Percentiles rank a stretch among this genome's conserved stretches.
phyloP scores from a whole-genome alignment of 2,113 vertebrate genomes.

The Hypomesus transpacificus region DNA sequence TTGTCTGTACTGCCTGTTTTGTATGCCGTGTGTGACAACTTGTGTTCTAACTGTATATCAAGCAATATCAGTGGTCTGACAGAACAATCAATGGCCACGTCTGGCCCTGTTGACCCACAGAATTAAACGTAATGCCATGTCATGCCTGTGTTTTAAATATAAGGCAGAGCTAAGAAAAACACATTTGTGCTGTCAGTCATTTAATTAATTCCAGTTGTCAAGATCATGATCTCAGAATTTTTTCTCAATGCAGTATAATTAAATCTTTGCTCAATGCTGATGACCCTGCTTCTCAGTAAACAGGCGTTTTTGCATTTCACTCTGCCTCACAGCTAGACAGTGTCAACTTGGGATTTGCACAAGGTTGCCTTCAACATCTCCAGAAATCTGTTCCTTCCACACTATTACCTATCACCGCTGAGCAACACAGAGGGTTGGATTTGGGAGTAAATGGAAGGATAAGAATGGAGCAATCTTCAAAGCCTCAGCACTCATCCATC shows the following conservation, averaged over 20 bases:
- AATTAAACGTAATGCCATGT: constrained; percentile 36
- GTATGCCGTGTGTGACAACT: constrained; percentile 39
- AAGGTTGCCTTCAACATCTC: neutral
- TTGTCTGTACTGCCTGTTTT: constrained; percentile 53
- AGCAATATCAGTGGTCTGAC: constrained; percentile 56
- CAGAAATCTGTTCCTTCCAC: too few relatives aligned
- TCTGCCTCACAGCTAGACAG: neutral
- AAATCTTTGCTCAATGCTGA: neutral
- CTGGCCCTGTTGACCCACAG: constrained; percentile 26
- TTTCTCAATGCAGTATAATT: neutral
- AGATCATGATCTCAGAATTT: neutral
- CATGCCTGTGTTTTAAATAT: constrained; percentile 52
- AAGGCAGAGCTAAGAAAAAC: constrained; percentile 35
- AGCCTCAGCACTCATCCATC: too few relatives aligned
- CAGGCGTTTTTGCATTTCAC: neutral
- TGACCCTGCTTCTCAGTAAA: neutral
- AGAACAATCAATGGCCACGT: constrained; percentile 34
- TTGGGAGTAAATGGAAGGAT: too few relatives aligned
- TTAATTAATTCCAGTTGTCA: constrained; percentile 29
- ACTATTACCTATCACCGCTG: too few relatives aligned
- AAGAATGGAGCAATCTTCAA: too few relatives aligned
- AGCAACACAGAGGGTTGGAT: too few relatives aligned
- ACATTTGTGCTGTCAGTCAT: constrained; percentile 5
- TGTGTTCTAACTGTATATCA: constrained; percentile 55
- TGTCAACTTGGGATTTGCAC: constrained; percentile 7